Evolutionary conservation across 2,888 invertebrate genomes (phyloP), one percentile per base, ranked within the genome.

Genomic region (Amphiduros pacificus): DNA sequence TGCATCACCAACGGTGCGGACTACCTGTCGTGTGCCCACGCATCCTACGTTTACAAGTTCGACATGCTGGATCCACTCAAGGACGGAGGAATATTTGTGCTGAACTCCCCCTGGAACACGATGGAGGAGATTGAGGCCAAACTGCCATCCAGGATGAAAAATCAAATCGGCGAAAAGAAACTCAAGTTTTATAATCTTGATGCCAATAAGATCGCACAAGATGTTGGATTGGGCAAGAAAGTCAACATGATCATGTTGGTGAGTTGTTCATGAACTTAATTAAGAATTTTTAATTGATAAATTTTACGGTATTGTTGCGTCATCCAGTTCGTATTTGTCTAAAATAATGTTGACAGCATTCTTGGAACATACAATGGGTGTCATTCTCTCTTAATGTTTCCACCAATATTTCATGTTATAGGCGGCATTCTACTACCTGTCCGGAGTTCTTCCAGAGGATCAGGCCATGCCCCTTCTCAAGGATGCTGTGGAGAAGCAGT

Each of bases 241-340:
- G 60, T 68, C 55, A 67, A 69, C 65, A 70, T 65, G 67, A 61
- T 69, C 27, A 67, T 69, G 67, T n/a, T n/a, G n/a, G n/a, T n/a
- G n/a, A n/a, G n/a, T n/a, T n/a, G n/a, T n/a, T n/a, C n/a, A n/a
- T n/a, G n/a, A n/a, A n/a, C n/a, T n/a, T n/a, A n/a, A n/a, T n/a
- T n/a, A 14, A 9, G 9, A 36, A 36, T 36, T 14, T 36, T 36
- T 14, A 36, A 36, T 36, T 36, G 36, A 36, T 36, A 36, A 36
- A 36, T 14, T 36, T 14, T 14, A 14, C 14, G 36, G 14, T 14
- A 36, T 36, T 36, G 9, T 36, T 9, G 36, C 11, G 36, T 9
- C 11, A n/a, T n/a, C n/a, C n/a, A n/a, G n/a, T n/a, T n/a, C n/a
- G n/a, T n/a, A n/a, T n/a, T n/a, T n/a, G n/a, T n/a, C n/a, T n/a